phyloP scores from a whole-genome alignment of 2,113 vertebrate species.

The Asarcornis scutulata region DNA sequence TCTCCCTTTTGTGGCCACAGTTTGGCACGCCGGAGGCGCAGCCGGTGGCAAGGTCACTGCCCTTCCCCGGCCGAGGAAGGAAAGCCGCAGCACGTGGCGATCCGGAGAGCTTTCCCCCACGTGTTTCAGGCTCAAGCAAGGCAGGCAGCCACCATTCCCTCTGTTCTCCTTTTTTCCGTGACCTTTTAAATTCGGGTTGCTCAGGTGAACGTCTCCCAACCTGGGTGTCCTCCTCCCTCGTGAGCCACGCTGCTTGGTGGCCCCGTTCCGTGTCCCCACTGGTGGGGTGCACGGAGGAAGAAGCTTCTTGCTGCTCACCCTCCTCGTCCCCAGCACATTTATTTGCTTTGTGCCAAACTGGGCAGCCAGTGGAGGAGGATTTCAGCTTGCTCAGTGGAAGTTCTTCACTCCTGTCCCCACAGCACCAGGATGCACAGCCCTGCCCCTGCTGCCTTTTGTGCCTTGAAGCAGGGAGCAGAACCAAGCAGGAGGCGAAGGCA shows the following conservation, averaged over 20 bases:
- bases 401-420: background rate
- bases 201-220: background rate
- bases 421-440: background rate
- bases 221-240: background rate
- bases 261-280: background rate
- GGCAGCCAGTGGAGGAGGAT: background rate
- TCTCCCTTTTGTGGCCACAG: background rate
- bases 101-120: background rate
- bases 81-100: accelerated
- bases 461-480: background rate
- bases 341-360: too few relatives aligned
- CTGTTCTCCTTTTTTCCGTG: background rate
- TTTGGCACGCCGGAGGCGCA: background rate
- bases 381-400: background rate
- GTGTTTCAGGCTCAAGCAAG: background rate
- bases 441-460: background rate
- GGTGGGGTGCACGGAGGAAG: too few relatives aligned
- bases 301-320: too few relatives aligned
- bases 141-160: background rate
- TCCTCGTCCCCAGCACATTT: background rate
- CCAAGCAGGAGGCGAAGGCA: background rate
- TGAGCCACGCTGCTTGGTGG: background rate
- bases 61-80: background rate
- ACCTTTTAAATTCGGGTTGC: background rate
- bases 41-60: background rate